Evolutionary conservation across 2,888 invertebrate genomes (phyloP).

Genomic region (Cylloceria caligata): DNA sequence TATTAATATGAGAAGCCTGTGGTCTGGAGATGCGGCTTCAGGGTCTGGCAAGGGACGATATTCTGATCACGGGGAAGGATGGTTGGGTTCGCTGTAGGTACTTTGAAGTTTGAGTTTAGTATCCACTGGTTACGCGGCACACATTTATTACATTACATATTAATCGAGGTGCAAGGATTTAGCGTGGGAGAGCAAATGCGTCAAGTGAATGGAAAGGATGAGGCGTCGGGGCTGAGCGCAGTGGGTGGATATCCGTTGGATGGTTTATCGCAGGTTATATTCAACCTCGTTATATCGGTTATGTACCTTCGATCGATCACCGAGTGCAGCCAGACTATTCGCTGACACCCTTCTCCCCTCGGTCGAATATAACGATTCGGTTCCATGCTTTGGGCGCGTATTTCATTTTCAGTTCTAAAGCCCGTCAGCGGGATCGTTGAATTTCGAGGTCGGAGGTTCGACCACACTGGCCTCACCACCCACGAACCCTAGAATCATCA

Average conservation of each 20-base stretch:
- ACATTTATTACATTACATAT: constrained; percentile 75
- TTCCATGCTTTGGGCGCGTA: constrained; percentile 53
- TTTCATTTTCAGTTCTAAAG: constrained; percentile 59
- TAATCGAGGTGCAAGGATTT: constrained; percentile 69
- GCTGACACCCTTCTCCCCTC: not conserved
- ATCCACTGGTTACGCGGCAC: constrained; percentile 16
- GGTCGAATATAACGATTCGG: constrained; percentile 52
- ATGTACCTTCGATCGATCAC: constrained; percentile 64
- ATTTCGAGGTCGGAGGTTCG: constrained; percentile 14
- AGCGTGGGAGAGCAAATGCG: constrained; percentile 23
- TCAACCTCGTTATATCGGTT: constrained; percentile 63
- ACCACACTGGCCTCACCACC: not conserved
- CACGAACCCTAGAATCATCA: constrained; percentile 11
- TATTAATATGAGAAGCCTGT: constrained; percentile 6
- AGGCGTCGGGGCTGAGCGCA: not conserved
- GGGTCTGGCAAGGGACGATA: not conserved
- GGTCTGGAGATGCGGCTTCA: not conserved
- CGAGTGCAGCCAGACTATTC: constrained; percentile 15
- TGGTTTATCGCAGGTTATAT: constrained; percentile 66
- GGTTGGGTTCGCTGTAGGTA: constrained; percentile 30
- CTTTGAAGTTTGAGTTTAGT: constrained; percentile 69
- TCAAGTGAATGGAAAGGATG: constrained; percentile 46
- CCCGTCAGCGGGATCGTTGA: constrained; percentile 19
- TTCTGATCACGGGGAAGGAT: not conserved
- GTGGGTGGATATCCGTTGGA: constrained; percentile 40